phyloP scores from a whole-genome alignment of 2,888 invertebrate species.

The Drosophila greeni region DNA sequence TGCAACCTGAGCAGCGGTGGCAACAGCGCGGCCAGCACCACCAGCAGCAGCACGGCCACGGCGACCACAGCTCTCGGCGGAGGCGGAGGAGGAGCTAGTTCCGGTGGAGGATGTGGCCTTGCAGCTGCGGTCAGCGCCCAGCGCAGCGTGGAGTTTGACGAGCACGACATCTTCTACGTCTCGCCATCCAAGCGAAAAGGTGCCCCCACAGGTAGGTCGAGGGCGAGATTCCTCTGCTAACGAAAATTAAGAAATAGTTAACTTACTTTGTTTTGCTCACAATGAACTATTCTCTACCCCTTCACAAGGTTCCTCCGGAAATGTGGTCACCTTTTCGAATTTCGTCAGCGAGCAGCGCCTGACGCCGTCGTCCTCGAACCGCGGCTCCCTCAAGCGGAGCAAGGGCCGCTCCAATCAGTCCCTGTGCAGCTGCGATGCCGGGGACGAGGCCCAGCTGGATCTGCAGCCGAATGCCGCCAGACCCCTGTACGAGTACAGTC shows the following conservation, averaged over 20 bases:
- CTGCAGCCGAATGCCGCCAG: conserved; percentile 77
- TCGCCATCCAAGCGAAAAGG: conserved; percentile 78
- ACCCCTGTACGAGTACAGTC: conserved; percentile 79
- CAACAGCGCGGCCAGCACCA: conserved; percentile 69
- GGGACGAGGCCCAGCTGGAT: conserved; percentile 77
- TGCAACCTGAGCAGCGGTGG: conserved; percentile 71
- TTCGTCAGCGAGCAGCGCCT: conserved; percentile 69
- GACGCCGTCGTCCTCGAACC: conserved; percentile 55
- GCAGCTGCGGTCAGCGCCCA: conserved; percentile 21
- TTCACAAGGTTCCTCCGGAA: conserved; percentile 33
- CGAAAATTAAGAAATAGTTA: not conserved
- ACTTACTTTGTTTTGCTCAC: not conserved
- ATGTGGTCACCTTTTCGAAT: conserved; percentile 77
- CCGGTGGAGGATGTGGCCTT: conserved; percentile 20
- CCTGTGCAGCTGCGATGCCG: conserved; percentile 78
- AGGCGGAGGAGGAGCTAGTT: conserved; percentile 14
- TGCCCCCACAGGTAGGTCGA: conserved; percentile 28
- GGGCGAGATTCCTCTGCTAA: not conserved
- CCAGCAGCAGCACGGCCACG: conserved; percentile 70
- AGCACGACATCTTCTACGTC: conserved; percentile 77
- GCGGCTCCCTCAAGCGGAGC: conserved; percentile 76
- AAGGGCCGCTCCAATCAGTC: conserved; percentile 79
- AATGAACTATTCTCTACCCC: not conserved
- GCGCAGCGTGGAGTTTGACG: conserved; percentile 71
- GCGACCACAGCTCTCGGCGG: conserved; percentile 60